A percentile compares a stretch with the other conserved stretches of the same genome.
Conservation (phyloP, 2,888 invertebrate genomes). For the Drosophila kokeensis region DNA sequence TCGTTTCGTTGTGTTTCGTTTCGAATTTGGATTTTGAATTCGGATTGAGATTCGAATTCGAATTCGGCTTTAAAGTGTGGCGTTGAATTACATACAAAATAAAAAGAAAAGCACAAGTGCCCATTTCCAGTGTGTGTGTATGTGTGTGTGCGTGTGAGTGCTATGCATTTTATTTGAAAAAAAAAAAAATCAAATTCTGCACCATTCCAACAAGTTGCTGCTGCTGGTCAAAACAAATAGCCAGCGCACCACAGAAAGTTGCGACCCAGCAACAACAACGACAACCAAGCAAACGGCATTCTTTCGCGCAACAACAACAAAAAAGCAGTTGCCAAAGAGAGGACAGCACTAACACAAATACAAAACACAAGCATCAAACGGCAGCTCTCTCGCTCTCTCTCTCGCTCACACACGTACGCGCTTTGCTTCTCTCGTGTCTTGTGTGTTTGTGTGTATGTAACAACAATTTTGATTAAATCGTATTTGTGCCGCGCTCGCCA, state of each 20-base stretch:
- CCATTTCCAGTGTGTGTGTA: conserved; percentile 48
- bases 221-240: conserved; percentile 75
- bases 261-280: conserved; percentile 59
- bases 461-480: conserved; percentile 76
- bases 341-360: conserved; percentile 51
- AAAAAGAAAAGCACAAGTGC: conserved; percentile 46
- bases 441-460: conserved; percentile 27
- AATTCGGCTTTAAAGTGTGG: conserved; percentile 44
- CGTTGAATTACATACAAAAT: conserved; percentile 65
- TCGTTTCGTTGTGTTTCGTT: conserved; percentile 58
- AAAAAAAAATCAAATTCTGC: conserved; percentile 48
- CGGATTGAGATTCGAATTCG: conserved; percentile 40
- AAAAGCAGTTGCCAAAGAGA: conserved; percentile 70
- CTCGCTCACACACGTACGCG: conserved; percentile 15
- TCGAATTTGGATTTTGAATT: conserved; percentile 59
- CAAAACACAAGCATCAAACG: conserved; percentile 38
- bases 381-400: conserved; percentile 32
- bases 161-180: conserved; percentile 33
- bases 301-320: conserved; percentile 83
- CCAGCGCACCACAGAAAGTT: conserved; percentile 67
- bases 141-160: conserved; percentile 25
- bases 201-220: conserved; percentile 72
- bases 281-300: conserved; percentile 82
- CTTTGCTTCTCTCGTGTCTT: conserved; percentile 21
- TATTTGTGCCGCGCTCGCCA: conserved; percentile 57